phyloP scores from a whole-genome alignment of 92 coral and sea anemone species.

The Phenganax stokvisi region DNA sequence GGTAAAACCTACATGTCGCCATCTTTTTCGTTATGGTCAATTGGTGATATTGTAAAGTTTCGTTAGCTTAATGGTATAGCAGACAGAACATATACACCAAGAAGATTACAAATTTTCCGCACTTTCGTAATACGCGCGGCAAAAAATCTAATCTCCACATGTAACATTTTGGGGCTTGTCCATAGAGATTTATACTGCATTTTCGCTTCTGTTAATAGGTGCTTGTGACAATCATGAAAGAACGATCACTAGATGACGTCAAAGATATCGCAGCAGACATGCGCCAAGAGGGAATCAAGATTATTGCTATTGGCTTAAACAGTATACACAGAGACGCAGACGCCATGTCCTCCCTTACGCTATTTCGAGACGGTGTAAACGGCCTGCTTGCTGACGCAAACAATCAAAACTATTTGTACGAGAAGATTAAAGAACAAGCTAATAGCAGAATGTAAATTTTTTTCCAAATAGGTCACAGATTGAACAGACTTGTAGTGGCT shows the following conservation, averaged over 20 bases:
- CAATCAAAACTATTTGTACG: constrained; percentile 8
- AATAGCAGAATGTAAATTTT: constrained; percentile 10
- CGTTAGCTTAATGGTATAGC: too few species aligned
- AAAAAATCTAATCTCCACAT: too few species aligned
- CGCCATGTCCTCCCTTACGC: constrained; percentile 10
- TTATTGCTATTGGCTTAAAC: constrained; percentile 62
- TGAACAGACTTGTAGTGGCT: not conserved
- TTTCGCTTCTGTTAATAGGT: constrained; percentile 20
- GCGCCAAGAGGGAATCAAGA: constrained; percentile 62
- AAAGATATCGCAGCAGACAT: constrained; percentile 66
- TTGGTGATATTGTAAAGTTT: too few species aligned
- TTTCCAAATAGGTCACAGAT: not conserved
- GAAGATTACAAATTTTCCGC: too few species aligned
- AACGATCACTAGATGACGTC: constrained; percentile 31
- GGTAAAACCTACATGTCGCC: too few species aligned
- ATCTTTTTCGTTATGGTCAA: too few species aligned
- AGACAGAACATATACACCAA: too few species aligned
- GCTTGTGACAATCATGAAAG: constrained; percentile 27
- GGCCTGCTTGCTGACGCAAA: constrained; percentile 23
- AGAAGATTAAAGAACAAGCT: constrained; percentile 30
- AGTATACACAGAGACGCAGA: constrained; percentile 17
- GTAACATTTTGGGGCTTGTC: not conserved
- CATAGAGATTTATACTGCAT: not conserved
- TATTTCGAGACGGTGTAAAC: constrained; percentile 15
- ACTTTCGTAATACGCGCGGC: too few species aligned